Evolutionary conservation across 2,888 invertebrate species (phyloP), one percentile per base, ranked within the genome.

Genomic region (Ophonus ardosiacus): DNA sequence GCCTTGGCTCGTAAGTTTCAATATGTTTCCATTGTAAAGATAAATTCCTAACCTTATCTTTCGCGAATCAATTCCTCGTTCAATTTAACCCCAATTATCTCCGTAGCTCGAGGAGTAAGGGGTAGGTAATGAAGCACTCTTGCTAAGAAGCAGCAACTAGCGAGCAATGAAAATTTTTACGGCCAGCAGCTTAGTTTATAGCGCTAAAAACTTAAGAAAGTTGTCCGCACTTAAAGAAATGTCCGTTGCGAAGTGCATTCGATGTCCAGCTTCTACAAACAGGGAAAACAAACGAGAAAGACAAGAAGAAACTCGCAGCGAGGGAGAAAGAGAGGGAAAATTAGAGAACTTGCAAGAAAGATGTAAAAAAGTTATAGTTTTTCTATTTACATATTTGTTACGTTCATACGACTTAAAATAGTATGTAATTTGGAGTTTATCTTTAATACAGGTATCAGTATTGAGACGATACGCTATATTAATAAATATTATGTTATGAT

Each of bases 211-310:
- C 84, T 84, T 84, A 84, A 84, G 84, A 84, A 84, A 84, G 63
- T 84, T 84, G 84, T 84, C 78, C 24, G 84, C 84, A 84, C 84
- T 84, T 84, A 84, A 84, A 84, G 84, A 84, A 84, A 84, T 81
- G 81, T 81, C 71, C 81, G 38, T 81, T 68, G 81, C 81, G 68
- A 81, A 81, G 81, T 81, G 81, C 81, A 81, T 68, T 56, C 8
- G 18, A 81, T 68, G 68, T 68, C 51, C 71, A 56, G 71, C 18
- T 31, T 31, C 31, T 31, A 5, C 31, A 31, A 31, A 31, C 31
- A 31, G 61, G 68, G 21, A 61, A 80, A 80, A 80, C 80, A 80
- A 80, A 79, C 79, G 79, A 51, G 63, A 24, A 21, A 18, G 15
- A 10, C n/a, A n/a, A 38, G 3, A 15, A 68, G 68, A 7, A 17